Evolutionary conservation across 2,888 invertebrate genomes (phyloP), one percentile per base, ranked within the genome.

Genomic region (Acleris sparsana): DNA sequence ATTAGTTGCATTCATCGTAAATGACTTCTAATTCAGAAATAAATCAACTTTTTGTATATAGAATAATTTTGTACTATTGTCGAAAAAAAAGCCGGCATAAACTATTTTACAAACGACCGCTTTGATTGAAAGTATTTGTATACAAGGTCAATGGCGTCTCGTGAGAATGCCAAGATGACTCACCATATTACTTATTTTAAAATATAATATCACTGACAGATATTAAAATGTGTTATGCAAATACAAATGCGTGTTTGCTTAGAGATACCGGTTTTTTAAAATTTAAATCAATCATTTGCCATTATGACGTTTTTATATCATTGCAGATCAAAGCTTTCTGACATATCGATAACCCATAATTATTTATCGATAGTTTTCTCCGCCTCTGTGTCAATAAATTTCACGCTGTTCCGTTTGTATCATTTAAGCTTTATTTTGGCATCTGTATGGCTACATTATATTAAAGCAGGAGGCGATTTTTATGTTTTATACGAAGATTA

Each of bases 401-500:
- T 61, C 60, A 51, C 33, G 60, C 29, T n/a, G 20, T 61, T 51
- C 44, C 52, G 17, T 46, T 22, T 57, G 25, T 60, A 66, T 57
- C 57, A 66, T 66, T 66, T 66, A 57, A 66, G 61, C 6, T 46
- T 20, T 56, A 33, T 61, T 66, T 61, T 61, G 22, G 46, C 20
- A 57, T 66, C 39, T 46, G 61, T 65, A 65, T 56, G 29, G 44
- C 49, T 25, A 17, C 17, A 60, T 65, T 60, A 55, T 56, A 51
- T 59, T 18, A 18, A 25, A 59, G 59, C 63, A 59, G 63, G 59
- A 53, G 17, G 16, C 48, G 25, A 39, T 46, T 39, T 59, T 25
- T 43, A 53, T 11, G 56, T 60, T 59, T 64, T 58, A 52, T 55
- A 56, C 56, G 61, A 46, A 61, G 65, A 66, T 66, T 61, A 66